Evolutionary conservation across 2,797 vertebrate genomes (phyloP).

Genomic region (Streptopelia turtur): DNA sequence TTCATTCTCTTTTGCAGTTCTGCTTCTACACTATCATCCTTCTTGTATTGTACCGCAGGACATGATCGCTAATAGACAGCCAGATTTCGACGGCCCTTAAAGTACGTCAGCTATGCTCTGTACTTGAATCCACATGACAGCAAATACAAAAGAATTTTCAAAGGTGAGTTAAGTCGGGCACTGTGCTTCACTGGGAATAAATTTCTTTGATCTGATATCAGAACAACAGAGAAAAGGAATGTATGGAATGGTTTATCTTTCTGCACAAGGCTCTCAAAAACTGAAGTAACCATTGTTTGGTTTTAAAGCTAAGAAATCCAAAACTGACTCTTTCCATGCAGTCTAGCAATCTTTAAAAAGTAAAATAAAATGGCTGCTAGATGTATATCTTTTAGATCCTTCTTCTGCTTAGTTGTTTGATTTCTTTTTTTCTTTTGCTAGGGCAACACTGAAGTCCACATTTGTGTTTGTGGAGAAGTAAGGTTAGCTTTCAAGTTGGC

Average conservation of each 20-base stretch:
- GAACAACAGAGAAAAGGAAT: conserved; percentile 61
- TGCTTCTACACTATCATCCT: conserved; percentile 24
- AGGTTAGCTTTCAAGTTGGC: conserved; percentile 15
- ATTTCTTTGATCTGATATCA: conserved; percentile 60
- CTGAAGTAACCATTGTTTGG: conserved; percentile 12
- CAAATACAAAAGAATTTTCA: conserved; percentile 64
- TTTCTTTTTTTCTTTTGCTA: neutral
- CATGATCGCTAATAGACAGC: conserved; percentile 45
- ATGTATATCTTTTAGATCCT: neutral
- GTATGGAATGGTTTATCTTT: conserved; percentile 45
- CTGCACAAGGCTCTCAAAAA: conserved; percentile 24
- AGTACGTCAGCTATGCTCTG: conserved; percentile 52
- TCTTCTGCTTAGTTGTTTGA: neutral
- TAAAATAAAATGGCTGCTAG: conserved; percentile 17
- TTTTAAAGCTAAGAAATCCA: conserved; percentile 25
- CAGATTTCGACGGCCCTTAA: conserved; percentile 51
- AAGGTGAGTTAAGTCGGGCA: conserved; percentile 29
- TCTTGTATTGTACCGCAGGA: conserved; percentile 43
- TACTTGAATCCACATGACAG: conserved; percentile 46
- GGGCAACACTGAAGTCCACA: neutral
- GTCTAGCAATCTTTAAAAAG: neutral
- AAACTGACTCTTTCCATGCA: conserved; percentile 1
- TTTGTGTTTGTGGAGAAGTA: conserved; percentile 50
- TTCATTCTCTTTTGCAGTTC: conserved; percentile 43
- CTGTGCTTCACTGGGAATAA: conserved; percentile 43